phyloP scores from a whole-genome alignment of 2,113 vertebrate species.

The Gambusia holbrooki region DNA sequence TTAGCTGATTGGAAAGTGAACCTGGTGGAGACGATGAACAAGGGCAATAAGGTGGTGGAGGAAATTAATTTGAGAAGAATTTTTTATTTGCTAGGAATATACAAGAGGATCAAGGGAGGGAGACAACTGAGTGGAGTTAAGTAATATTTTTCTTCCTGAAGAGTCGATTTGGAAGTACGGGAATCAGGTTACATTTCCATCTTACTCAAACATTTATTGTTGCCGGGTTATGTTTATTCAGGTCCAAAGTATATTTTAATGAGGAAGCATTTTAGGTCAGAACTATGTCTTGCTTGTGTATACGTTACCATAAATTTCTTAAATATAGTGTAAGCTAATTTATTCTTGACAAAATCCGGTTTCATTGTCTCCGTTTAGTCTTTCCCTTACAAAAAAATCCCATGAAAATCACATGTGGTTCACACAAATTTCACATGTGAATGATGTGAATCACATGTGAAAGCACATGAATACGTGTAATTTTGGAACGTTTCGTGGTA shows the following conservation, averaged over 20 bases:
- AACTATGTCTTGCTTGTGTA: background rate
- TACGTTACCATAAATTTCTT: background rate
- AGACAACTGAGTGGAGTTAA: background rate
- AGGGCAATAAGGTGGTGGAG: constrained; percentile 36
- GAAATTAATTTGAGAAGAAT: constrained; percentile 44
- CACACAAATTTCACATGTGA: no score
- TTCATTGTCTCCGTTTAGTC: background rate
- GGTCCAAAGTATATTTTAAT: background rate
- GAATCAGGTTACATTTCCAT: background rate
- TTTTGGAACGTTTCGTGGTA: no score
- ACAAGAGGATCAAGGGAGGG: background rate
- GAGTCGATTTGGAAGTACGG: background rate
- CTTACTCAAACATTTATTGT: background rate
- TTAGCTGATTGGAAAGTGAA: constrained; percentile 54
- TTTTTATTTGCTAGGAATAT: constrained; percentile 35
- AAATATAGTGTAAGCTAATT: background rate
- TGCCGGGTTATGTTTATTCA: background rate
- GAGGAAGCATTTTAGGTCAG: background rate
- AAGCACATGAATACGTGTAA: no score
- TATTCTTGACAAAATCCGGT: background rate
- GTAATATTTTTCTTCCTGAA: background rate
- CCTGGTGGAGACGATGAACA: constrained; percentile 31
- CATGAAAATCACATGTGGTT: no score
- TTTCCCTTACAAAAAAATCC: no score
- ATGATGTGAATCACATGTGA: no score